Percentiles rank a stretch among this genome's conserved stretches.
Evolutionary conservation across 2,797 vertebrate genomes (phyloP).

Genomic region (Serranus cabrilla): DNA sequence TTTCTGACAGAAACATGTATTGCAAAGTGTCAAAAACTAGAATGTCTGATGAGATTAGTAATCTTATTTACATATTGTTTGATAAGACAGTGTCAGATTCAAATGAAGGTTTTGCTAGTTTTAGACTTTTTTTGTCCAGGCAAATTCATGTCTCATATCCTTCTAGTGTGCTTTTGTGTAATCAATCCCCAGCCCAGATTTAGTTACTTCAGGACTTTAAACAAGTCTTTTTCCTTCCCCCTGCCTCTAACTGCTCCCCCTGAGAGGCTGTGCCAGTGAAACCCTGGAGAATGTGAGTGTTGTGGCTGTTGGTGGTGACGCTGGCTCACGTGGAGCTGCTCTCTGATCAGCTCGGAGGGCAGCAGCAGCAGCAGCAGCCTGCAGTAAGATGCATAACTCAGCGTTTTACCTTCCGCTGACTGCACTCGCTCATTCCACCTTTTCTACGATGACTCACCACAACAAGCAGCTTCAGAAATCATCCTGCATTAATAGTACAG

Average conservation of each 20-base stretch:
- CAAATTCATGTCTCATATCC: no score
- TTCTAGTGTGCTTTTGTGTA: no score
- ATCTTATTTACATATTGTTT: conserved; percentile 1
- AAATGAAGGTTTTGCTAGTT: background rate
- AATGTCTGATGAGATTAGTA: background rate
- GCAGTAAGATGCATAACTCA: conserved; percentile 72
- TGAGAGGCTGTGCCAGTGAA: conserved; percentile 23
- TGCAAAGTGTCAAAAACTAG: no score
- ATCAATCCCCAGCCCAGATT: background rate
- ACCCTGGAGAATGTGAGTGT: conserved; percentile 4
- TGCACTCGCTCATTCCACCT: conserved; percentile 58
- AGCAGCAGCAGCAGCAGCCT: conserved; percentile 47
- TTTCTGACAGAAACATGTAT: no score
- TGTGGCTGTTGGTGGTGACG: conserved; percentile 19
- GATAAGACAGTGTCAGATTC: background rate
- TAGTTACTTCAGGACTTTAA: background rate
- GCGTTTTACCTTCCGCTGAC: conserved; percentile 66
- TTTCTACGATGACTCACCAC: conserved; percentile 70
- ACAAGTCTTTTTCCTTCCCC: background rate
- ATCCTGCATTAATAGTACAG: conserved; percentile 43
- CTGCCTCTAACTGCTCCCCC: background rate
- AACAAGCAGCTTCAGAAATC: conserved; percentile 50
- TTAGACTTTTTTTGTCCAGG: background rate
- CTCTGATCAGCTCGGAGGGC: conserved; percentile 50
- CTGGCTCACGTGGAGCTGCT: conserved; percentile 48